Evolutionary conservation across 2,888 invertebrate species (phyloP).

Genomic region (Caenorhabditis sp.): DNA sequence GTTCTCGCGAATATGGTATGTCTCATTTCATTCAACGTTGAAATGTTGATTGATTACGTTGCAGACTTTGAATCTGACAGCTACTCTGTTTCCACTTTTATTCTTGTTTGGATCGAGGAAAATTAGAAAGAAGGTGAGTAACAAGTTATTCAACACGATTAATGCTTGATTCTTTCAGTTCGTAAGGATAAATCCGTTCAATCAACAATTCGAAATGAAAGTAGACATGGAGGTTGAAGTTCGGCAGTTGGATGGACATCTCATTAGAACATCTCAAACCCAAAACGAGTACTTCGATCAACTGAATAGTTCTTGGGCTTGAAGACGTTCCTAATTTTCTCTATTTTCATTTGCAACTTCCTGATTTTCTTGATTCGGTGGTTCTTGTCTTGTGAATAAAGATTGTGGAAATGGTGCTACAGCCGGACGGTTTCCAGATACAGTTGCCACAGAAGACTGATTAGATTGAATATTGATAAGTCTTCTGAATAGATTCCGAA

Average conservation of each 20-base stretch:
- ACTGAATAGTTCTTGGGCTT: conserved; percentile 16
- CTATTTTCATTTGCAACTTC: neutral
- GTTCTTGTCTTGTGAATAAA: conserved; percentile 34
- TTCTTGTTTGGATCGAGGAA: conserved; percentile 23
- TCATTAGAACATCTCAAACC: conserved; percentile 23
- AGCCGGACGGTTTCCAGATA: conserved; percentile 14
- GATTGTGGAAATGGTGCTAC: conserved; percentile 9
- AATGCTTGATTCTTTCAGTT: conserved; percentile 1
- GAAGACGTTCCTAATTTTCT: neutral
- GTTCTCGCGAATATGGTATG: conserved; percentile 20
- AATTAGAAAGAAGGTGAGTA: conserved; percentile 23
- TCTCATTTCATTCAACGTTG: neutral
- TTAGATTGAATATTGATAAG: neutral
- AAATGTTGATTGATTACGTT: neutral
- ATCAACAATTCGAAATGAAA: conserved; percentile 13
- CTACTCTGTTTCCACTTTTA: conserved; percentile 40
- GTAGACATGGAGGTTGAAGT: neutral
- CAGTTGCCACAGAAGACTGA: conserved; percentile 13
- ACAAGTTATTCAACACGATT: neutral
- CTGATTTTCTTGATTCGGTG: neutral
- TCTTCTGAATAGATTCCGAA: conserved; percentile 9
- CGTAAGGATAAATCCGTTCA: conserved; percentile 31
- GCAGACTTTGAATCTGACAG: conserved; percentile 29
- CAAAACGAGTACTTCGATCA: conserved; percentile 51
- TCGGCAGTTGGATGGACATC: conserved; percentile 24